Evolutionary conservation across 2,113 vertebrate species (phyloP).

Genomic region (Oophaga pumilio): DNA sequence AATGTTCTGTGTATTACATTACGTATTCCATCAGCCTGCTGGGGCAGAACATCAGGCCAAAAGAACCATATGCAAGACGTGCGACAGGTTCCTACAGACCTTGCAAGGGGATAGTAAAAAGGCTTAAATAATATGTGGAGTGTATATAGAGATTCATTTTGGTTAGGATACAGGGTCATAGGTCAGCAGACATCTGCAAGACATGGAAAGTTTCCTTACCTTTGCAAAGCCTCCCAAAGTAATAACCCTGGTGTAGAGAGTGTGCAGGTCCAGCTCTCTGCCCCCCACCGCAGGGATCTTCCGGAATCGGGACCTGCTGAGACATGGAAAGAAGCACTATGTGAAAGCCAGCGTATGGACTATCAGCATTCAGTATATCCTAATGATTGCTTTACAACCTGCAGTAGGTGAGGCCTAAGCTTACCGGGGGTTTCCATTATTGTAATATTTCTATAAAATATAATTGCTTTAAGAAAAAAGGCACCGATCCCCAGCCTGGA

Average conservation of each 20-base stretch:
- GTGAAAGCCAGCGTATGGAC: background rate
- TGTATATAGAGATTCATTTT: background rate
- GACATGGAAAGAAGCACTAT: conserved; percentile 58
- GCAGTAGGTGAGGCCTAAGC: background rate
- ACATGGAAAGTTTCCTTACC: conserved; percentile 74
- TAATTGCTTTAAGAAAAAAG: too few relatives aligned
- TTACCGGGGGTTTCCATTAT: too few relatives aligned
- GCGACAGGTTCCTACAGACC: background rate
- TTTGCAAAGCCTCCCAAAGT: conserved; percentile 98
- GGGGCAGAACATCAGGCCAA: too few relatives aligned
- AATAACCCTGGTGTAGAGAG: conserved; percentile 97
- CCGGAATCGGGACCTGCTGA: conserved; percentile 92
- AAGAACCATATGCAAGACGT: background rate
- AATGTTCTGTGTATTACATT: too few relatives aligned
- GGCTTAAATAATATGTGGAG: background rate
- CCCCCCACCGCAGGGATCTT: conserved; percentile 98
- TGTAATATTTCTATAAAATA: background rate
- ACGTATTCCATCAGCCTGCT: too few relatives aligned
- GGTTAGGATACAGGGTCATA: background rate
- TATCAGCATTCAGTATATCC: background rate
- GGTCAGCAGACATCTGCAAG: background rate
- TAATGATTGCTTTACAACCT: background rate
- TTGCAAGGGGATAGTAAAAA: background rate
- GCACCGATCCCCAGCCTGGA: too few relatives aligned
- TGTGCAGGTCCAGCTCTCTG: conserved; percentile 96